A percentile compares a stretch with the other conserved stretches of the same genome.
These are phyloP conservation scores for Mastigias papua DNA, from an alignment of 30 jellyfish, hydroid and myxozoan species.

Conservation along the genomic window DNA sequence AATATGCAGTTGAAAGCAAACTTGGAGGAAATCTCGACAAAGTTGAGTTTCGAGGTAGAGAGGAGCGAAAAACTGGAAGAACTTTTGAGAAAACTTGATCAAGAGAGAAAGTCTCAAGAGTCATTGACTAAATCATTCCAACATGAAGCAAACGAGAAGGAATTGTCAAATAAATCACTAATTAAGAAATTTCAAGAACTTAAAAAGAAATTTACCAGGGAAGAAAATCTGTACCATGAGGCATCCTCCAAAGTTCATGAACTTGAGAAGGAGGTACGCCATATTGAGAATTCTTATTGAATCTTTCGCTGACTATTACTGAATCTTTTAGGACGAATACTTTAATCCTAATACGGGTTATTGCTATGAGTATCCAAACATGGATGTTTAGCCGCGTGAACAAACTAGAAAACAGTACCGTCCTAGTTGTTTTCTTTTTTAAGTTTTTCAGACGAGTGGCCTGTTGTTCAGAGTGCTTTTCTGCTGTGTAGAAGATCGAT, in stretches of 20 bases:
- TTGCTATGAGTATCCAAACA: too few relatives aligned
- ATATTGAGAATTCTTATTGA: neutral
- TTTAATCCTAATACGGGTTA: too few relatives aligned
- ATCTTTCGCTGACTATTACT: neutral
- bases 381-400: too few relatives aligned
- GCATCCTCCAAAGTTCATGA: conserved; percentile 18
- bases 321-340: too few relatives aligned
- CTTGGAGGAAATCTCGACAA: conserved; percentile 59
- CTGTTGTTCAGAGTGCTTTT: too few relatives aligned
- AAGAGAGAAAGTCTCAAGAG: conserved; percentile 4
- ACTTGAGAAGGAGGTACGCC: conserved; percentile 31
- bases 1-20: conserved; percentile 56
- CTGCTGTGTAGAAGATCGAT: too few relatives aligned
- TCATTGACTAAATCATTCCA: conserved; percentile 13
- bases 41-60: conserved; percentile 12
- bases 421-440: too few relatives aligned
- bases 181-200: conserved; percentile 22
- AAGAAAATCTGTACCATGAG: conserved; percentile 3
- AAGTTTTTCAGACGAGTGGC: too few relatives aligned
- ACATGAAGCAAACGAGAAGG: conserved; percentile 15
- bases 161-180: neutral
- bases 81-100: neutral
- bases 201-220: conserved; percentile 21
- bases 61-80: conserved; percentile 45
- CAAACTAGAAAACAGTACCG: too few relatives aligned